Base-by-base conservation (phyloP, 2,888 invertebrate species). In the Drosophila neutralis region DNA sequence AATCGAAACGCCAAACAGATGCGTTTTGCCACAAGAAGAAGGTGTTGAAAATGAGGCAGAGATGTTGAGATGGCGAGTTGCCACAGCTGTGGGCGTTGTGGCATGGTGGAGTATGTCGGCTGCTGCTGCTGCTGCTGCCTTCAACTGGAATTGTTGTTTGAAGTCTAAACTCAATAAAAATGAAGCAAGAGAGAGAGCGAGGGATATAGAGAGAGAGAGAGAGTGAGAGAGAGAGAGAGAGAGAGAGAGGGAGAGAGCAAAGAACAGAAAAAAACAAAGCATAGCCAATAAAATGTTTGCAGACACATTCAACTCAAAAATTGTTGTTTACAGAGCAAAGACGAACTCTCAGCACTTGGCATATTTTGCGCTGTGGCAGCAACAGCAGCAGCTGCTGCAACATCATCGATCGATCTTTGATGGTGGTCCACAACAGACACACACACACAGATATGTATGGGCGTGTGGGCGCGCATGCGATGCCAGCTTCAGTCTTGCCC, bases 211-310 rank as follows among this genome's bases (percentile, higher is more conserved):
- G 31, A 2, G 2, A 31, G 8, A 0, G 8, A 31, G 18, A 13
- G 3, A 4, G 4, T 36, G 15, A 4, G 10, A 4, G 38, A 4
- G 7, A 1, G 4, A 11, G 21, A 15, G 45, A 42, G 42, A 21
- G 42, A 11, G 53, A 7, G 27, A 21, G 21, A 21, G 21, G 11
- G 40, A 11, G 11, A 21, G 27, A 21, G n/a, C 21, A 11, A 8
- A 45, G 4, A 24, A 45, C 15, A 15, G 27, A 13, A 27, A 8
- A 29, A 5, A 18, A 8, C 4, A 74, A 77, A 67, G 76, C 73
- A 65, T 67, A 53, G 73, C 85, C 89, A 84, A 89, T 82, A 85
- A 85, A 85, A 85, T 82, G 87, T 82, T 89, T 83, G 87, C 83
- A 78, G 86, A 70, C 67, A 73, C 67, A 40, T 63, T 7, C 69